Evolutionary conservation across 2,888 invertebrate genomes (phyloP).

Genomic region (Pandemis cinnamomeana): DNA sequence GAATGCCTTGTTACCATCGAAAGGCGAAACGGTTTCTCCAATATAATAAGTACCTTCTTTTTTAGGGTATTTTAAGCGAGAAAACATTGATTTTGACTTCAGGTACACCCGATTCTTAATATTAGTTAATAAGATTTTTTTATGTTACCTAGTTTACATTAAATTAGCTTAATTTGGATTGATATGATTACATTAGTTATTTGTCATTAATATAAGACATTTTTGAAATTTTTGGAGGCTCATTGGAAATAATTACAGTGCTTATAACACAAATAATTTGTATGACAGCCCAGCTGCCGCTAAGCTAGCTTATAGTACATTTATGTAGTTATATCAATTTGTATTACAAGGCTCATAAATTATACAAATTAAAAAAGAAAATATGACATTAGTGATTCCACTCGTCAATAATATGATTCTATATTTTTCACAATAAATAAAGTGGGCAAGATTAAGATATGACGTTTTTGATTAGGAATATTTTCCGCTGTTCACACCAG

Average conservation of each 20-base stretch:
- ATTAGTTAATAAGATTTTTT: background rate
- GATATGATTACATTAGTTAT: slow-evolving; percentile 54
- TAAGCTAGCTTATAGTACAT: background rate
- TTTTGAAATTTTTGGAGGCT: slow-evolving; percentile 39
- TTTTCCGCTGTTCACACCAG: slow-evolving; percentile 12
- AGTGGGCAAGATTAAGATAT: slow-evolving; percentile 29
- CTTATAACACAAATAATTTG: slow-evolving; percentile 6
- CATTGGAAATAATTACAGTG: slow-evolving; percentile 22
- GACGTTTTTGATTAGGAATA: slow-evolving; percentile 18
- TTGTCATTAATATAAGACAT: slow-evolving; percentile 59
- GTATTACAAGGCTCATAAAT: background rate
- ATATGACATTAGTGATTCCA: background rate
- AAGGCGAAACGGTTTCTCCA: background rate
- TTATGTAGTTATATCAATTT: background rate
- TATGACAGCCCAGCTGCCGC: slow-evolving; percentile 30
- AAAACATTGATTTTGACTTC: background rate
- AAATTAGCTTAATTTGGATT: slow-evolving; percentile 33
- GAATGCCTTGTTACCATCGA: background rate
- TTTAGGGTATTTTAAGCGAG: too few species aligned
- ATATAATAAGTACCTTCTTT: too few species aligned
- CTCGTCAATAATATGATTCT: background rate
- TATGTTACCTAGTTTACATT: background rate
- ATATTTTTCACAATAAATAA: slow-evolving; percentile 21
- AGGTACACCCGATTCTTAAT: slow-evolving; percentile 4
- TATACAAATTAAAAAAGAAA: background rate